Percentiles rank a stretch among this genome's conserved stretches.
phyloP scores from a whole-genome alignment of 2,797 vertebrate species.

The Gadopsis bispinosus region DNA sequence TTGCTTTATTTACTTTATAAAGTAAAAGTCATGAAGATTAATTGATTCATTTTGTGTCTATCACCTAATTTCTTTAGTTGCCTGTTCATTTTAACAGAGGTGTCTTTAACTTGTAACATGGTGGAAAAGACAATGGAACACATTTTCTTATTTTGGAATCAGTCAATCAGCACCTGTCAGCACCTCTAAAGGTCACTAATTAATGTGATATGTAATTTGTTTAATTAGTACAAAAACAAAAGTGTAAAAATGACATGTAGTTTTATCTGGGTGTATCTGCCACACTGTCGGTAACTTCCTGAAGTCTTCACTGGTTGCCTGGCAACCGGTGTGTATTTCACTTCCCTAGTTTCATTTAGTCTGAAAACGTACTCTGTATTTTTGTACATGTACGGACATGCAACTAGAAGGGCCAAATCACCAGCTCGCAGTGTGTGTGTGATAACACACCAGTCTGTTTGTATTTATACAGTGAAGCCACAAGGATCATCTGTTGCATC shows the following conservation, averaged over 20 bases:
- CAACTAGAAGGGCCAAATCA: neutral
- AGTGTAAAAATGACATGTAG: neutral
- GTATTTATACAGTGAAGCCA: slow-evolving; percentile 12
- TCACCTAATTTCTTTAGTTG: neutral
- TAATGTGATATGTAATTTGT: neutral
- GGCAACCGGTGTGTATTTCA: neutral
- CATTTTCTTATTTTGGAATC: neutral
- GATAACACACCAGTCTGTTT: slow-evolving; percentile 2
- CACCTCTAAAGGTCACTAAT: neutral
- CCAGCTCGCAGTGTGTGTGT: neutral
- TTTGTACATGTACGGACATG: neutral
- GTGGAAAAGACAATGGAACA: neutral
- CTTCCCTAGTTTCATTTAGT: neutral
- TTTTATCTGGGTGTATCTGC: neutral
- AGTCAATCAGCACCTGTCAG: neutral
- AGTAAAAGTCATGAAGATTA: neutral
- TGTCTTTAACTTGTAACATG: neutral
- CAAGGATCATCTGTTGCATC: slow-evolving; percentile 28
- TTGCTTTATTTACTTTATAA: neutral
- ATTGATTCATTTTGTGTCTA: neutral
- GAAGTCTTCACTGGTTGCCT: neutral
- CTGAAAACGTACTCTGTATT: neutral
- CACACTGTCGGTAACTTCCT: neutral
- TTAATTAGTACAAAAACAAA: neutral
- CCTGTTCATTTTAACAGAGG: neutral